Evolutionary conservation across 92 coral and sea anemone genomes (phyloP).

Genomic region (Phenganax marumi): DNA sequence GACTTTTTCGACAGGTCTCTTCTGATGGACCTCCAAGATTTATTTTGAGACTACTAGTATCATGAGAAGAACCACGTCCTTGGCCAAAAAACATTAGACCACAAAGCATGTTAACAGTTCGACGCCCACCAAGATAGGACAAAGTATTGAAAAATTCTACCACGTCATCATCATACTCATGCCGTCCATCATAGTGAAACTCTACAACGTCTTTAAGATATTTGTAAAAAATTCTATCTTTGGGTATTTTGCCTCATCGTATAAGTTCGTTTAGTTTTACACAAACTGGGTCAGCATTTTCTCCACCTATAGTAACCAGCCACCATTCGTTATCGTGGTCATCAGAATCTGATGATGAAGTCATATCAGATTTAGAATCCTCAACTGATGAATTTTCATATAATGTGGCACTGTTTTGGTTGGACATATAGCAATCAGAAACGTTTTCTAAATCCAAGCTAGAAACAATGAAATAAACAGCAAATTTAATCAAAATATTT

Average conservation of each 20-base stretch:
- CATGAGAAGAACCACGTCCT: slow-evolving; percentile 28
- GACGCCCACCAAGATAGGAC: slow-evolving; percentile 49
- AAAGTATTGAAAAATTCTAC: slow-evolving; percentile 52
- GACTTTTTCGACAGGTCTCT: slow-evolving; percentile 38
- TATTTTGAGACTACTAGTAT: not conserved
- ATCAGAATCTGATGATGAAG: slow-evolving; percentile 34
- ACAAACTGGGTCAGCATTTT: slow-evolving; percentile 50
- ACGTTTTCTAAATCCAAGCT: not conserved
- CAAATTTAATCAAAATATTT: too few species aligned
- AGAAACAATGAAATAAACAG: not conserved
- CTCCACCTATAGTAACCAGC: slow-evolving; percentile 41
- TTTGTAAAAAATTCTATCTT: too few species aligned
- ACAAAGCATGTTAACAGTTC: slow-evolving; percentile 45
- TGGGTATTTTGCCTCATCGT: slow-evolving; percentile 10
- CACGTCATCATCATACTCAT: slow-evolving; percentile 44
- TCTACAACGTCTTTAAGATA: slow-evolving; percentile 26
- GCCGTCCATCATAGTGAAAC: slow-evolving; percentile 32
- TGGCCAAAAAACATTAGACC: slow-evolving; percentile 44
- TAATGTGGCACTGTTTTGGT: not conserved
- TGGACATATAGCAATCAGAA: not conserved
- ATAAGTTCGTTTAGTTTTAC: slow-evolving; percentile 37
- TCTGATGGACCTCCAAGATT: not conserved
- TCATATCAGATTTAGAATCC: slow-evolving; percentile 16
- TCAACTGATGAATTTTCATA: slow-evolving; percentile 4
- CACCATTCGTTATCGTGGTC: slow-evolving; percentile 41